phyloP scores from a whole-genome alignment of 2,113 vertebrate species.

The Holacanthus passer region DNA sequence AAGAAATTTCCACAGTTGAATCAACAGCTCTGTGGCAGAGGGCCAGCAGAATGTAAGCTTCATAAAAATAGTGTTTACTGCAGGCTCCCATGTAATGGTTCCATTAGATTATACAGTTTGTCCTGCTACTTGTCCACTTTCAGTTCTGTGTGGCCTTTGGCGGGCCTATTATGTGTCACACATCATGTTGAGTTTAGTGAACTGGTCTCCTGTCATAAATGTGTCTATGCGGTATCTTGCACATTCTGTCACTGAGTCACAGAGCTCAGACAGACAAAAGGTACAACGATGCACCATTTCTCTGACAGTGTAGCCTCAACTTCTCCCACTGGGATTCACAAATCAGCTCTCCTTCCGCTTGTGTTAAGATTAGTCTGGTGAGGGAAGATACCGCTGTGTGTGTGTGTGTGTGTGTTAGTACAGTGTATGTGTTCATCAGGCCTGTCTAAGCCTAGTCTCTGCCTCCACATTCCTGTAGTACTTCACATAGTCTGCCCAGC shows the following conservation, averaged over 20 bases:
- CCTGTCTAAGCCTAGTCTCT: constrained; percentile 36
- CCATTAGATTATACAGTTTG: background rate
- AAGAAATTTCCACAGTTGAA: background rate
- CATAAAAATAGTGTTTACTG: constrained; percentile 17
- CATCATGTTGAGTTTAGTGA: constrained; percentile 4
- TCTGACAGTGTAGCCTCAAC: background rate
- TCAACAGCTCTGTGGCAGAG: constrained; percentile 5
- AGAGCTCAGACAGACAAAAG: background rate
- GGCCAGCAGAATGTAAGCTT: background rate
- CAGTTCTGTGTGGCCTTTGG: constrained; percentile 3
- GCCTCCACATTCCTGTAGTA: constrained; percentile 63
- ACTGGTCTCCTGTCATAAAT: constrained; percentile 2
- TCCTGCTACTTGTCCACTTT: constrained; percentile 1
- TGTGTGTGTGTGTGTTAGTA: background rate
- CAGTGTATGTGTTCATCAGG: background rate
- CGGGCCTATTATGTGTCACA: background rate
- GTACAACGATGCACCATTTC: background rate
- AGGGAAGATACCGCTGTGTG: constrained; percentile 18
- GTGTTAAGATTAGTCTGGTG: constrained; percentile 34
- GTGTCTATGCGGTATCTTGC: background rate
- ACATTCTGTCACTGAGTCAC: background rate
- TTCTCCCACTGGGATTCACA: constrained; percentile 16
- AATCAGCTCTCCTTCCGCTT: constrained; percentile 8
- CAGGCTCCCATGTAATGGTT: background rate
- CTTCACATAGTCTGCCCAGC: constrained; percentile 43